phyloP scores from a whole-genome alignment of 2,888 invertebrate species.

The Sarcophaga carnaria region DNA sequence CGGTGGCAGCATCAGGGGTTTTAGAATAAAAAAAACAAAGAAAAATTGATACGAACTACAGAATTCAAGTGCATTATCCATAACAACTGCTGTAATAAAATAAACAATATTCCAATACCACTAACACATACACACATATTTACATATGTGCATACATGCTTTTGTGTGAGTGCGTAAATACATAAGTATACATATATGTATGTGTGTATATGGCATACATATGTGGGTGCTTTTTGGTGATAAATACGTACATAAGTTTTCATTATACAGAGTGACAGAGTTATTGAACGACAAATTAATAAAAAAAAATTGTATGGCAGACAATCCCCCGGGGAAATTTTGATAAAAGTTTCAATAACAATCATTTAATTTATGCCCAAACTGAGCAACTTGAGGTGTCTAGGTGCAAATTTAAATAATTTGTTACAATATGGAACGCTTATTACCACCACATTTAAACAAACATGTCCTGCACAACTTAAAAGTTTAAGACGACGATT shows the following conservation, averaged over 20 bases:
- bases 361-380: not conserved
- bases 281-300: not conserved
- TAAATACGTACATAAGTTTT: constrained; percentile 35
- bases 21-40: constrained; percentile 24
- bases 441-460: no score
- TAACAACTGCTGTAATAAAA: constrained; percentile 60
- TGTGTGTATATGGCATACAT: not conserved
- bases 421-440: no score
- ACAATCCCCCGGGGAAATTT: not conserved
- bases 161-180: not conserved
- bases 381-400: no score
- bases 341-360: not conserved
- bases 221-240: not conserved
- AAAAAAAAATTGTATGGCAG: not conserved
- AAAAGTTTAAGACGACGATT: no score
- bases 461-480: no score
- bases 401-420: no score
- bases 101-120: constrained; percentile 49
- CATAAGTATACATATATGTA: constrained; percentile 1
- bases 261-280: constrained; percentile 29
- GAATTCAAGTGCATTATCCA: constrained; percentile 66
- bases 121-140: constrained; percentile 30
- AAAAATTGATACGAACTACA: constrained; percentile 10
- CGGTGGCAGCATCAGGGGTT: constrained; percentile 41
- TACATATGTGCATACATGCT: not conserved